Conservation (phyloP, 2,113 vertebrate species). For the Lutjanus erythropterus region DNA sequence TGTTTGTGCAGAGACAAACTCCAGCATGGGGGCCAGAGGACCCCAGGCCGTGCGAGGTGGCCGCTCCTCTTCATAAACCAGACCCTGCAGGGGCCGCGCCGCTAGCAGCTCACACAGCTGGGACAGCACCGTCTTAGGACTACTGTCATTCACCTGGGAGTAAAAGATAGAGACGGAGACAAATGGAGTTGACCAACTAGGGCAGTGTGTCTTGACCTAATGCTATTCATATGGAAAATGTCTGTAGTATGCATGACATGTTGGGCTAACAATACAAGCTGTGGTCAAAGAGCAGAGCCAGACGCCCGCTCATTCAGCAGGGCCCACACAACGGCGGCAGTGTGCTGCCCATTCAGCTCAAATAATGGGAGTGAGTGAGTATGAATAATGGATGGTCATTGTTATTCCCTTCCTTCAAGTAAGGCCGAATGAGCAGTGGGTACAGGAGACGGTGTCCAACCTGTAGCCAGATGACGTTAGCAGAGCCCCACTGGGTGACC, state of each 20-base stretch:
- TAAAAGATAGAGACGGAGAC: slow-evolving; percentile 24
- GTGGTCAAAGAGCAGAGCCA: slow-evolving; percentile 57
- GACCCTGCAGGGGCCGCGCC: slow-evolving; percentile 92
- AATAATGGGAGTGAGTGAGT: slow-evolving; percentile 60
- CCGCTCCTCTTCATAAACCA: slow-evolving; percentile 95
- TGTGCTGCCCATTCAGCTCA: slow-evolving; percentile 68
- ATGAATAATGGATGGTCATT: slow-evolving; percentile 75
- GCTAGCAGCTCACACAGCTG: slow-evolving; percentile 95
- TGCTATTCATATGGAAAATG: slow-evolving; percentile 49
- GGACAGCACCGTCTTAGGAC: slow-evolving; percentile 94
- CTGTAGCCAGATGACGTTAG: slow-evolving; percentile 93
- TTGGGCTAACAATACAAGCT: slow-evolving; percentile 41
- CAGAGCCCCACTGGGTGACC: slow-evolving; percentile 88
- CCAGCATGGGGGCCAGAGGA: slow-evolving; percentile 94
- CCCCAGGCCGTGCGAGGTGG: slow-evolving; percentile 83
- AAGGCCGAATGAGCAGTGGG: slow-evolving; percentile 57
- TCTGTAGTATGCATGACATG: slow-evolving; percentile 48
- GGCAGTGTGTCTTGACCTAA: slow-evolving; percentile 48
- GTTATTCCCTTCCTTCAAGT: slow-evolving; percentile 66
- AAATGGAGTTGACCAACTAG: slow-evolving; percentile 6
- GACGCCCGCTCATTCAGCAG: slow-evolving; percentile 39
- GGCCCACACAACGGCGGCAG: slow-evolving; percentile 44
- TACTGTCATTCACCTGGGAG: slow-evolving; percentile 92
- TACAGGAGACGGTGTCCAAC: slow-evolving; percentile 77
- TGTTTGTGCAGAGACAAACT: slow-evolving; percentile 97